Conservation (phyloP, 2,888 invertebrate species). For the Petrolisthes cinctipes region DNA sequence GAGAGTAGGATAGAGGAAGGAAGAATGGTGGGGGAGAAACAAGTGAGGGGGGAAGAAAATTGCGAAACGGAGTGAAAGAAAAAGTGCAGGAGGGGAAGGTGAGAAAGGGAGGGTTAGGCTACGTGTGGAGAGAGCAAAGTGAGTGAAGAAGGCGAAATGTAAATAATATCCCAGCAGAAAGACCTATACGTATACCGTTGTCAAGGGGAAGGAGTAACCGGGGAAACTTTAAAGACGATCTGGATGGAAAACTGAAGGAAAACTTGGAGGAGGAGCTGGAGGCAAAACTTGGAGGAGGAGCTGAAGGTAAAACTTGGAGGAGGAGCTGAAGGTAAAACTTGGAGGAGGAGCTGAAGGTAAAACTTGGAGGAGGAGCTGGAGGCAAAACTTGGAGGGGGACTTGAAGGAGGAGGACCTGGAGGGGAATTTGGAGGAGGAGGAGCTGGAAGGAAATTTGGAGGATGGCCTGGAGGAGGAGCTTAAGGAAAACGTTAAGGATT, state of each 20-base stretch:
- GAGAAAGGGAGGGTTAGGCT: neutral
- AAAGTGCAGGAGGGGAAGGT: neutral
- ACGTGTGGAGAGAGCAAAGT: neutral
- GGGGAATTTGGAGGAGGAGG: neutral
- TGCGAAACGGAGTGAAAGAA: neutral
- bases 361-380: neutral
- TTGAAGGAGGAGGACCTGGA: neutral
- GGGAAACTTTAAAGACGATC: neutral
- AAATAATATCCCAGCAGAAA: too few relatives aligned
- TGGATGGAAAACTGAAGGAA: neutral
- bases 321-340: neutral
- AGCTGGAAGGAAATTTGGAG: neutral
- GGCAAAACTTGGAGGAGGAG: neutral
- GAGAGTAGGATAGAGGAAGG: neutral
- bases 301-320: neutral
- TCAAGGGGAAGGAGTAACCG: neutral
- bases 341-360: neutral
- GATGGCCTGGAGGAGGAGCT: neutral
- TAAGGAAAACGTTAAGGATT: neutral
- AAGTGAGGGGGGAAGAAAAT: neutral
- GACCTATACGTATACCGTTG: neutral
- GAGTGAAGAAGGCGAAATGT: neutral
- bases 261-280: neutral
- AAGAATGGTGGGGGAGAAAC: neutral
- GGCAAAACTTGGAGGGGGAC: neutral